These are phyloP conservation scores for Caiman crocodilus DNA, from an alignment of 2,797 vertebrate species.

Conservation along the genomic window DNA sequence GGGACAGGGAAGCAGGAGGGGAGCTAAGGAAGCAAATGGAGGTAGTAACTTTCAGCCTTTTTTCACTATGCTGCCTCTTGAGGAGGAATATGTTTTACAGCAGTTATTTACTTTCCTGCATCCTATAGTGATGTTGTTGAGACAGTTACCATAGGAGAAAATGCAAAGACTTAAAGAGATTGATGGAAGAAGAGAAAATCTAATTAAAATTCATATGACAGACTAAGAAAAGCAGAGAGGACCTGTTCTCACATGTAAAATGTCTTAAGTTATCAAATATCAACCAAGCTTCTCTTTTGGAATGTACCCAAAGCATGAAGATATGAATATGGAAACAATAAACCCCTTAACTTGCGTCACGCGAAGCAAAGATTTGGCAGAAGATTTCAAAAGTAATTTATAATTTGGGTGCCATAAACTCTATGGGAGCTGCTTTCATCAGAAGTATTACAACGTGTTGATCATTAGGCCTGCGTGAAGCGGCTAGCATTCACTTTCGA, in stretches of 20 bases:
- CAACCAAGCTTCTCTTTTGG: background rate
- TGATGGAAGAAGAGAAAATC: background rate
- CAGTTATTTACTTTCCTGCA: background rate
- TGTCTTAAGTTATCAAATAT: background rate
- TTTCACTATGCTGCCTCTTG: background rate
- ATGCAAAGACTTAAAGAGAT: background rate
- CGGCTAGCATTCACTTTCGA: background rate
- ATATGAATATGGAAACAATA: background rate
- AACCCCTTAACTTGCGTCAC: background rate
- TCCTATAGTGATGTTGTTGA: background rate
- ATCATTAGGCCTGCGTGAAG: background rate
- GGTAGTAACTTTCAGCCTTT: background rate
- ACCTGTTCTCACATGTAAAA: background rate
- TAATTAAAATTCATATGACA: background rate
- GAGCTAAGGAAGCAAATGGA: background rate
- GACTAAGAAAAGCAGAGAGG: background rate
- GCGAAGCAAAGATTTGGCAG: background rate
- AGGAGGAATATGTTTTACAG: background rate
- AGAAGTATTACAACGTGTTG: background rate
- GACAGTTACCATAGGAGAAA: background rate
- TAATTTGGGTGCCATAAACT: background rate
- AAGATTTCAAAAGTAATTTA: background rate
- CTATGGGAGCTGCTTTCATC: background rate
- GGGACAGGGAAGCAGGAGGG: background rate
- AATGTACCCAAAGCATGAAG: background rate